Evolutionary conservation across 2,797 vertebrate species (phyloP).

Genomic region (Sarcophilus harrisii): DNA sequence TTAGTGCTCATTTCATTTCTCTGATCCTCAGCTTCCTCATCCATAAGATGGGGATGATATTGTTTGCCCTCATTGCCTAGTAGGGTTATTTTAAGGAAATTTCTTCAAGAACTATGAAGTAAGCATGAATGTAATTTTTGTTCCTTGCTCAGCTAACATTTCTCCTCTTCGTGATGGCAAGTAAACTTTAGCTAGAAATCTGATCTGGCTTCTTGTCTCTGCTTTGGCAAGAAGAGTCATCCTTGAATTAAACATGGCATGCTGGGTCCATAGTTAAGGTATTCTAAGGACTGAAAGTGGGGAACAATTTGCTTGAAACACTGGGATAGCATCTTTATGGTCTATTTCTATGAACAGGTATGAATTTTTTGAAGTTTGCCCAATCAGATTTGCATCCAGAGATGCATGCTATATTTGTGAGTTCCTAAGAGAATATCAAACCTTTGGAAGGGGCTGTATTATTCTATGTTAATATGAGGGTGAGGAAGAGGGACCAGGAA

Average conservation of each 20-base stretch:
- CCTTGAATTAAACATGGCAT: not conserved
- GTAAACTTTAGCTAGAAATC: not conserved
- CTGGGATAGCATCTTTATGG: not conserved
- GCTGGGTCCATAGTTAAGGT: not conserved
- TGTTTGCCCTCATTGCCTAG: not conserved
- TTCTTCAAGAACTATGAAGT: not conserved
- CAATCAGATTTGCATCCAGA: not conserved
- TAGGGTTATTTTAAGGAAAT: not conserved
- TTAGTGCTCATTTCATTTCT: not conserved
- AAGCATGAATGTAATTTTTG: not conserved
- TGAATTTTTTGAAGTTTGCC: not conserved
- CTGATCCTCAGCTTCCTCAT: not conserved
- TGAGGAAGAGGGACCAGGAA: not conserved
- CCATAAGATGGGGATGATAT: not conserved
- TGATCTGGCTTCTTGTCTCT: not conserved
- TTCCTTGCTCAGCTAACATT: not conserved
- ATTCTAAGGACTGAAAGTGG: not conserved
- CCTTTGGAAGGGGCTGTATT: not conserved
- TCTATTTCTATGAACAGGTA: not conserved
- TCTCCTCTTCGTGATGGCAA: not conserved
- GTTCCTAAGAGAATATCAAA: not conserved
- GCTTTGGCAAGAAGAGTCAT: not conserved
- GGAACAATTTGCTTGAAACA: not conserved
- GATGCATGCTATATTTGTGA: not conserved
- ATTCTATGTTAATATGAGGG: not conserved